phyloP scores from a whole-genome alignment of 2,888 invertebrate species.

The Perdita meconis region DNA sequence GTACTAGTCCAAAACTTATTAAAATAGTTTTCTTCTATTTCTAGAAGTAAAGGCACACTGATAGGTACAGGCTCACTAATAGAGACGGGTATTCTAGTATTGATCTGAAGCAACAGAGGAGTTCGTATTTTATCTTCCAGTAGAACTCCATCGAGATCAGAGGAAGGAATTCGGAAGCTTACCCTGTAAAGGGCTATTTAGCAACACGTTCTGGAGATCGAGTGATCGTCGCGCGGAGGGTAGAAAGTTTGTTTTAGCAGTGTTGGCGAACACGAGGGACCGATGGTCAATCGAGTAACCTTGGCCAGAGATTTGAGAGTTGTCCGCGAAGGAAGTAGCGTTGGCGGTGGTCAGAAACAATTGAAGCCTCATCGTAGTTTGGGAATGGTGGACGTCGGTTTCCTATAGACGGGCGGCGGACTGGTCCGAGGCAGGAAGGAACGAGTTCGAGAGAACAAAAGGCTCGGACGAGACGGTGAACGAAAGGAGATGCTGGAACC shows the following conservation, averaged over 20 bases:
- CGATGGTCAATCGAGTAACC: slow-evolving; percentile 61
- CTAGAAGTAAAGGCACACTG: too few species aligned
- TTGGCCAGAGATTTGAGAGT: slow-evolving; percentile 50
- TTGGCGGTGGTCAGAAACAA: slow-evolving; percentile 58
- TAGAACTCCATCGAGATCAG: not conserved
- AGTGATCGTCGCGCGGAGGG: slow-evolving; percentile 6
- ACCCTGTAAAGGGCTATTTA: slow-evolving; percentile 29
- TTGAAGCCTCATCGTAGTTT: slow-evolving; percentile 53
- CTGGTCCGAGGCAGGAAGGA: slow-evolving; percentile 23
- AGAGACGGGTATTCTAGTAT: too few species aligned
- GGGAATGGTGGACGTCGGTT: slow-evolving; percentile 46
- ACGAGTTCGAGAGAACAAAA: slow-evolving; percentile 65
- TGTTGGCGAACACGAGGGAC: slow-evolving; percentile 16
- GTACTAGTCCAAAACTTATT: too few species aligned
- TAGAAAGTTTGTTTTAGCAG: slow-evolving; percentile 11
- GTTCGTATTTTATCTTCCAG: too few species aligned
- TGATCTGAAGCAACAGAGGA: too few species aligned
- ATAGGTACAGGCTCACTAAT: too few species aligned
- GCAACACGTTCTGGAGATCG: not conserved
- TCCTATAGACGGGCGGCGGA: slow-evolving; percentile 12
- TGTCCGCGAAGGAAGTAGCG: slow-evolving; percentile 16
- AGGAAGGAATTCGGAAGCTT: slow-evolving; percentile 40
- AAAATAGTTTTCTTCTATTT: too few species aligned
- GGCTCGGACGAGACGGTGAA: slow-evolving; percentile 67
- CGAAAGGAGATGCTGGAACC: slow-evolving; percentile 74